These are phyloP conservation scores for Trachelipus rathkii DNA, from an alignment of 1,140 invertebrate species.

Conservation along the genomic window DNA sequence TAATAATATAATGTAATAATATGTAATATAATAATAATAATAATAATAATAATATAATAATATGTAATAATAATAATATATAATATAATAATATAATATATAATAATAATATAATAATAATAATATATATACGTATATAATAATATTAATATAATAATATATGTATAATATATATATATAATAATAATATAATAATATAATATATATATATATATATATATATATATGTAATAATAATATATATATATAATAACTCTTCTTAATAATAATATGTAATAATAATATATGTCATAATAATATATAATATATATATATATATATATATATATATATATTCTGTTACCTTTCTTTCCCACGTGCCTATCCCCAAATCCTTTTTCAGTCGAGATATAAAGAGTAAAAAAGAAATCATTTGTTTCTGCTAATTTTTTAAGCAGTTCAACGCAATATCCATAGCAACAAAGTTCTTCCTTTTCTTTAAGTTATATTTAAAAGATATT, in stretches of 20 bases:
- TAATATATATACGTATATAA: too few species aligned
- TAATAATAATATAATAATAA: background rate
- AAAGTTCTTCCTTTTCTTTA: constrained; percentile 50
- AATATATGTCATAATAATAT: constrained; percentile 4
- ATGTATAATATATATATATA: background rate
- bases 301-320: too few species aligned
- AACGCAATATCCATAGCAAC: constrained; percentile 94
- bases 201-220: constrained; percentile 2
- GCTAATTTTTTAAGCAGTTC: constrained; percentile 81
- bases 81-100: constrained; percentile 1
- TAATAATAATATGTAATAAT: too few species aligned
- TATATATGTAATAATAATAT: background rate
- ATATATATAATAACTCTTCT: constrained; percentile 11
- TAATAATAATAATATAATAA: too few species aligned
- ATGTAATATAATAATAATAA: background rate
- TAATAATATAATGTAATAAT: background rate
- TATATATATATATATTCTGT: background rate
- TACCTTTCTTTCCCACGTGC: constrained; percentile 50
- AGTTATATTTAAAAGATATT: background rate
- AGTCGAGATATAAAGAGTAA: constrained; percentile 80
- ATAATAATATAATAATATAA: background rate
- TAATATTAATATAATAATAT: too few species aligned
- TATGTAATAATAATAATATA: background rate
- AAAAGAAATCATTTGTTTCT: constrained; percentile 86
- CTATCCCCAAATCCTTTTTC: constrained; percentile 91